phyloP scores from a whole-genome alignment of 2,888 invertebrate species.

The Agrotis segetum region DNA sequence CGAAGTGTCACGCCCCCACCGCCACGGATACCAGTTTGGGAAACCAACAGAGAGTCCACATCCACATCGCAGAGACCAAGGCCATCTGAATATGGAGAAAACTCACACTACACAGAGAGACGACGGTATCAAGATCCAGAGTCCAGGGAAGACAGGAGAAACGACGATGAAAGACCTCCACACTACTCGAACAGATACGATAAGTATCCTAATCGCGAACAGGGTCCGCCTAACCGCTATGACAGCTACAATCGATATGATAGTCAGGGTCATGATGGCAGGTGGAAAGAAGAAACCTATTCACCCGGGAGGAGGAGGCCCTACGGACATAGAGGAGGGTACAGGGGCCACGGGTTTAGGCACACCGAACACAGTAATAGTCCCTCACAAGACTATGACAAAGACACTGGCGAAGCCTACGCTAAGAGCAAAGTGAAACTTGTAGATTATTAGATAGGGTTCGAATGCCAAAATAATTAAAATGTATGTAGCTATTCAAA shows the following conservation, averaged over 20 bases:
- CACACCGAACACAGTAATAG: conserved; percentile 63
- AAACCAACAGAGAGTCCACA: conserved; percentile 68
- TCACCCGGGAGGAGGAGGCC: conserved; percentile 70
- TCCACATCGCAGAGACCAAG: conserved; percentile 67
- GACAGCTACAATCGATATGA: conserved; percentile 61
- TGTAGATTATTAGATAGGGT: conserved; percentile 81
- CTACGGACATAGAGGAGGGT: conserved; percentile 74
- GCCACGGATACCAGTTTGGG: conserved; percentile 80
- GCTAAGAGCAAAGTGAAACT: conserved; percentile 82
- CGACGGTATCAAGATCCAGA: conserved; percentile 67
- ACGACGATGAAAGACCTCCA: conserved; percentile 63
- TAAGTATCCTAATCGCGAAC: conserved; percentile 66
- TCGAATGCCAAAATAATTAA: conserved; percentile 65
- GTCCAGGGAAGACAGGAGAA: conserved; percentile 61
- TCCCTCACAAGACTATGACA: conserved; percentile 57
- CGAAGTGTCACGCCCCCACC: conserved; percentile 78
- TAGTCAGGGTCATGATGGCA: conserved; percentile 59
- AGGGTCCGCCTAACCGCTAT: conserved; percentile 44
- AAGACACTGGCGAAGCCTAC: conserved; percentile 57
- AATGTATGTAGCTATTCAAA: conserved; percentile 51
- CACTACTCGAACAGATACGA: conserved; percentile 69
- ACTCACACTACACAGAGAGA: conserved; percentile 62
- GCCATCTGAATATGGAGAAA: conserved; percentile 65
- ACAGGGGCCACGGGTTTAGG: conserved; percentile 68
- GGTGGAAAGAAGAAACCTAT: conserved; percentile 72